Evolutionary conservation across 1,140 invertebrate species (phyloP).

Genomic region (Cotesia typhae): DNA sequence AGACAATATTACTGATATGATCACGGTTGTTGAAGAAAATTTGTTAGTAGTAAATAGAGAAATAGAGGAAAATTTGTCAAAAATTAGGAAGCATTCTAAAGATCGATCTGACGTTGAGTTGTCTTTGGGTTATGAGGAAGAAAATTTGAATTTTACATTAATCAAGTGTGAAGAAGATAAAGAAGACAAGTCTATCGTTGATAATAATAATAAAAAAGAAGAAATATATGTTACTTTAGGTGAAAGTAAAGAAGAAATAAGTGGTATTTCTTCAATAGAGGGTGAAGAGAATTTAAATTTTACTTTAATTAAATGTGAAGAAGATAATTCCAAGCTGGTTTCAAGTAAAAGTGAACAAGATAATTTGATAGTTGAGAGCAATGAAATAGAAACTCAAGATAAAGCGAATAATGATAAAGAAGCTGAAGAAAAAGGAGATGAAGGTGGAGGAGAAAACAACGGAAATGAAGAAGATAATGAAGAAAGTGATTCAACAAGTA

Average conservation of each 20-base stretch:
- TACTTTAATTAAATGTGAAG: neutral
- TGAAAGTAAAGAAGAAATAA: neutral
- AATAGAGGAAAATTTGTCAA: no score
- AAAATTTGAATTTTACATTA: neutral
- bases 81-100: no score
- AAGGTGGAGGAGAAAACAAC: slow-evolving; percentile 5
- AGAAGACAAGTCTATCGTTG: neutral
- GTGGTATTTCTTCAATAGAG: neutral
- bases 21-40: no score
- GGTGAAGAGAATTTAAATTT: neutral
- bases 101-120: neutral
- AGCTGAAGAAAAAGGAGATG: neutral
- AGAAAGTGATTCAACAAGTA: neutral
- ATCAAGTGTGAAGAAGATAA: neutral
- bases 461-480: neutral
- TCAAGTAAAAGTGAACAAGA: no score
- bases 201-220: neutral
- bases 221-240: no score
- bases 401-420: no score
- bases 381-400: no score
- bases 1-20: no score
- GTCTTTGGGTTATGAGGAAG: neutral
- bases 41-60: no score
- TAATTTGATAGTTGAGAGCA: no score
- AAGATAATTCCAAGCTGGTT: neutral